Evolutionary conservation across 2,888 invertebrate species (phyloP), one percentile per base, ranked within the genome.

Genomic region (Acronicta aceris): DNA sequence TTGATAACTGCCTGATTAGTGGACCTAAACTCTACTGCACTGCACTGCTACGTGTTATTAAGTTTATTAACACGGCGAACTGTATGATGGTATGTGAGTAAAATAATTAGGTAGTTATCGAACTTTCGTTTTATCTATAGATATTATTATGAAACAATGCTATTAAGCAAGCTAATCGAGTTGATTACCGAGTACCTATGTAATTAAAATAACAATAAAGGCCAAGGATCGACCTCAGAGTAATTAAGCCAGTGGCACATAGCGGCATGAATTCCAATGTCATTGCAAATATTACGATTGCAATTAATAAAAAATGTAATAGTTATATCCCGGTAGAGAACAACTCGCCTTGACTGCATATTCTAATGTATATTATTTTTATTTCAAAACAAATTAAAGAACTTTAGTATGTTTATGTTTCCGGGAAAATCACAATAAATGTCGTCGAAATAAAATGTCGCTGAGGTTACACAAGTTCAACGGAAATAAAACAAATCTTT

Each of bases 201-300:
- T 61, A 66, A 77, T 77, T 63, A 74, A 68, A 67, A 76, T 65
- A 54, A 68, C 70, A 76, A 70, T 67, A 53, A 72, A 78, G 65
- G 72, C 49, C 68, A 71, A 30, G 59, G 53, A 56, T 60, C 41
- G 63, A 65, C 62, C 69, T 77, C 48, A 53, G 48, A 46, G 48
- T 58, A 66, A 73, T 67, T 63, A 62, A 71, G 60, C 50, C 59
- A 67, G 51, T 53, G 49, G 52, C 46, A 43, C 58, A 76, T 52
- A 67, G 53, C 59, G 57, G 46, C 64, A 74, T 17, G 30, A 47
- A 61, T 64, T 65, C 54, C 64, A 65, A 70, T 74, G 69, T 62
- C 65, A 58, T 8, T 25, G 47, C 47, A 56, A 62, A 62, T 60
- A 42, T 63, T 65, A 65, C 63, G 59, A 46, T 46, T 43, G 46